These are phyloP conservation scores for Montipora sp. DNA, from an alignment of 64 coral and sea anemone species.

Conservation along the genomic window DNA sequence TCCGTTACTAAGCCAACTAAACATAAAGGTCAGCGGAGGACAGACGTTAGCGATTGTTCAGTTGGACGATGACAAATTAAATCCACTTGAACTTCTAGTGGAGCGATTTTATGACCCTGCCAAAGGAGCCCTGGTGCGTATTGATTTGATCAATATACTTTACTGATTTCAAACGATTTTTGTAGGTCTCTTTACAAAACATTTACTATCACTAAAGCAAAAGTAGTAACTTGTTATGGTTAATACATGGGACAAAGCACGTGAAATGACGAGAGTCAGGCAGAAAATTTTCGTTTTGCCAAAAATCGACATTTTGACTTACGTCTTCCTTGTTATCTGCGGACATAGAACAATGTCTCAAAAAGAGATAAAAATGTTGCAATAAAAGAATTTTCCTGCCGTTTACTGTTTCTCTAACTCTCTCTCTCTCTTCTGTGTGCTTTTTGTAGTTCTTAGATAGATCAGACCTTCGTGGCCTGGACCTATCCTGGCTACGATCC, in stretches of 20 bases:
- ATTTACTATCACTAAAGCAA: no score
- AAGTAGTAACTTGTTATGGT: no score
- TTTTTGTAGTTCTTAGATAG: constrained; percentile 74
- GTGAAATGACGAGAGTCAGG: no score
- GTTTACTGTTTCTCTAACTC: background rate
- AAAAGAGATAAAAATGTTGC: no score
- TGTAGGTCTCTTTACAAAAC: no score
- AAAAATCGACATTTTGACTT: no score
- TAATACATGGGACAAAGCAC: no score
- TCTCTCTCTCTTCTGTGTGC: background rate
- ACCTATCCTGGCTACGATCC: constrained; percentile 70
- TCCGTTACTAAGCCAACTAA: constrained; percentile 63
- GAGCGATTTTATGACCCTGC: constrained; percentile 83
- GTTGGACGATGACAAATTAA: constrained; percentile 59
- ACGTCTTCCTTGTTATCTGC: no score
- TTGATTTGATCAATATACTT: no score
- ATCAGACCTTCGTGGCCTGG: constrained; percentile 44
- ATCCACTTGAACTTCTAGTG: constrained; percentile 74
- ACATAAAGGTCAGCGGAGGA: constrained; percentile 42
- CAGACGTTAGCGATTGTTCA: constrained; percentile 62
- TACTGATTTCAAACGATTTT: background rate
- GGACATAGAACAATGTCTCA: no score
- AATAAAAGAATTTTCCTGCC: no score
- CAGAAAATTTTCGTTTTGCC: no score
- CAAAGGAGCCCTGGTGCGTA: constrained; percentile 69